A percentile compares a stretch with the other conserved stretches of the same genome.
Conservation (phyloP, 2,888 invertebrate species). For the Patella depressa region DNA sequence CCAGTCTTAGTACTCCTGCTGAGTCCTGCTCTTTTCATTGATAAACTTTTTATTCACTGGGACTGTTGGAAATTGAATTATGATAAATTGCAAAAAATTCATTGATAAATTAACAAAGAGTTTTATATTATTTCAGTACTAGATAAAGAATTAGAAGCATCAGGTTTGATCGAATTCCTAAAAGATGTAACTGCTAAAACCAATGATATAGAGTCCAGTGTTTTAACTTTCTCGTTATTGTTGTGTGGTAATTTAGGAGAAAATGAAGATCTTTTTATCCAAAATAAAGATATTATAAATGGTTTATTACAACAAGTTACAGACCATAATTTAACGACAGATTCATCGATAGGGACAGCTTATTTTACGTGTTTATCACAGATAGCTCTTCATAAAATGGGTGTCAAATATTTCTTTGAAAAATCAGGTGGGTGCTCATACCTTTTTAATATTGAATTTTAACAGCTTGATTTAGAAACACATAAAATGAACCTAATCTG, state of each 20-base stretch:
- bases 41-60: no score
- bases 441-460: not conserved
- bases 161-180: constrained; percentile 13
- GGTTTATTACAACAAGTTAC: constrained; percentile 9
- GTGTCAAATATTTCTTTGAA: constrained; percentile 8
- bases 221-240: constrained; percentile 17
- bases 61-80: no score
- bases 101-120: not conserved
- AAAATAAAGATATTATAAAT: not conserved
- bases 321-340: constrained; percentile 6
- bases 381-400: not conserved
- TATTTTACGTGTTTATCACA: constrained; percentile 16
- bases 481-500: no score
- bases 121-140: constrained; percentile 11
- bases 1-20: no score
- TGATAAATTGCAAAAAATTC: no score
- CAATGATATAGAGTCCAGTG: constrained; percentile 13
- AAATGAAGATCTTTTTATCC: not conserved
- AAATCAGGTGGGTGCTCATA: not conserved
- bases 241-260: constrained; percentile 10
- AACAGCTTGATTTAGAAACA: no score
- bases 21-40: no score
- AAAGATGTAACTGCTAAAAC: not conserved
- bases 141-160: not conserved
- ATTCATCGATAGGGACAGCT: constrained; percentile 20